Evolutionary conservation across 2,797 vertebrate species (phyloP), one percentile per base, ranked within the genome.

Genomic region (Poeciliopsis gracilis): DNA sequence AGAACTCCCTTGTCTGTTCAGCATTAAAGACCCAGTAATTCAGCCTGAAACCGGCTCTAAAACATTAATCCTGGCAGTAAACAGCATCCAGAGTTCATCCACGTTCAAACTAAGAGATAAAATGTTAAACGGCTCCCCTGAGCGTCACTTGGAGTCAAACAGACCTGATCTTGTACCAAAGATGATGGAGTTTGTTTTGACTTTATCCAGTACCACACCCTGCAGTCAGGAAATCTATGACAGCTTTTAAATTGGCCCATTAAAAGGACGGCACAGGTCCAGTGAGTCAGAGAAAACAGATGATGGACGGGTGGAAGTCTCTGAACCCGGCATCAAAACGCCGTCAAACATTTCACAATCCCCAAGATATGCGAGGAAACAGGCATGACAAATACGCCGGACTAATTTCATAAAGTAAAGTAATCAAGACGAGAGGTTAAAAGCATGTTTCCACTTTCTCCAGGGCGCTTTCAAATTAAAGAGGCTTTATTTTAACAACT

Each of bases 21-120:
- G 72, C 77, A 81, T 77, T 82, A 72, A 84, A 89, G 84, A 30
- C 72, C 81, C 78, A 86, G 80, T 83, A 88, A 90, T 84, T 84
- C 84, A 41, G 69, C 51, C 77, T 86, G 79, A 86, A 87, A 75
- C n/a, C 74, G 70, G 70, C 81, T 73, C 72, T 0, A 46, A 82
- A 87, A 78, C 81, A 28, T 86, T 85, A 76, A 80, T 72, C 72
- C 46, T 67, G 74, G 59, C 43, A 57, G 59, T 61, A 71, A n/a
- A 59, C 47, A 28, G 8, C 25, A 80, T 36, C 82, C 28, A 28
- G 7, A 66, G 80, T 79, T 85, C 61, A 77, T 69, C 18, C 63
- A 69, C 45, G 77, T 82, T 73, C 79, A 86, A 78, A 87, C 77
- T 77, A 25, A 12, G 76, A 81, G 83, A 83, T 81, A 53, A 78